Evolutionary conservation across 2,113 vertebrate species (phyloP).

Genomic region (Neolamprologus tretocephalus): DNA sequence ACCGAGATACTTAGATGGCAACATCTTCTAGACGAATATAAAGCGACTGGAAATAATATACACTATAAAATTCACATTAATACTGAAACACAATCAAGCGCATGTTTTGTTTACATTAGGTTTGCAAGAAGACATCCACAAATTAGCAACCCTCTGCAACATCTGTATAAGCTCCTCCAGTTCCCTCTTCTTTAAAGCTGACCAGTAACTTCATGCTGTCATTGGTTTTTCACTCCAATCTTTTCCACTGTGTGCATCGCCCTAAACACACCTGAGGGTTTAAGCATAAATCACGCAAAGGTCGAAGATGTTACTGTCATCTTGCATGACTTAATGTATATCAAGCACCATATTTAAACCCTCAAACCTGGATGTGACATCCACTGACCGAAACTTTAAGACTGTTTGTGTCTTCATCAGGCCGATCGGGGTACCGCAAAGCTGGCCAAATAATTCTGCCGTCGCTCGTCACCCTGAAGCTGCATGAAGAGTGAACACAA

Average conservation of each 20-base stretch:
- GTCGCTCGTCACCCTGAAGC: slow-evolving; percentile 31
- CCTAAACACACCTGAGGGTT: slow-evolving; percentile 11
- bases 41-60: neutral
- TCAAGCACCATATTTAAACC: slow-evolving; percentile 38
- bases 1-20: neutral
- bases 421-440: neutral
- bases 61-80: neutral
- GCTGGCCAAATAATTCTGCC: neutral
- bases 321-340: slow-evolving; percentile 56
- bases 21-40: neutral
- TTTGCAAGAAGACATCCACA: neutral
- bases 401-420: neutral
- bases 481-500: neutral
- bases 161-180: neutral
- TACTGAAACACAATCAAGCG: neutral
- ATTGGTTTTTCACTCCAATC: neutral
- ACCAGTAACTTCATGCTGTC: neutral
- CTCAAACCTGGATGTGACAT: neutral
- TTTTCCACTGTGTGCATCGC: neutral
- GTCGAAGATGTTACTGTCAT: slow-evolving; percentile 54
- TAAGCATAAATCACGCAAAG: slow-evolving; percentile 49
- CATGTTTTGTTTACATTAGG: neutral
- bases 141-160: neutral
- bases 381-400: neutral
- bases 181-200: neutral